phyloP scores from a whole-genome alignment of 1,140 invertebrate genomes.

The Sycobia sp. region DNA sequence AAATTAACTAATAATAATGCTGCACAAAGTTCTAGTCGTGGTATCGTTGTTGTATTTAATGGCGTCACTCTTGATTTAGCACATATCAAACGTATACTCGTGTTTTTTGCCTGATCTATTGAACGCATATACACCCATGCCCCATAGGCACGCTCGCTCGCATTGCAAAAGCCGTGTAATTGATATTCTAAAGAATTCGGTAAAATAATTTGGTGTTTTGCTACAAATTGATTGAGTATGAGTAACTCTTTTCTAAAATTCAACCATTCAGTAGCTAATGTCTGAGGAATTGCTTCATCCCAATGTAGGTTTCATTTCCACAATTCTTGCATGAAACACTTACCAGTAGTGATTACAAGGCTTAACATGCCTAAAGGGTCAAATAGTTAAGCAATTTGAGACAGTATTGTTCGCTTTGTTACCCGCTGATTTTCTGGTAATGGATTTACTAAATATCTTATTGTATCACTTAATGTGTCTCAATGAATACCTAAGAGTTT shows the following conservation, averaged over 20 bases:
- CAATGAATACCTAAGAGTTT: too few species aligned
- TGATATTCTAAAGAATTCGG: not conserved
- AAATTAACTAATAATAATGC: too few species aligned
- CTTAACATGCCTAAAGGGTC: too few species aligned
- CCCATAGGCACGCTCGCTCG: not conserved
- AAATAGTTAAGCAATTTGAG: too few species aligned
- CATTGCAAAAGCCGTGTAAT: slow-evolving; percentile 19
- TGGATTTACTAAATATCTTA: not conserved
- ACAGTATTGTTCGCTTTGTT: not conserved
- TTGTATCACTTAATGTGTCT: not conserved
- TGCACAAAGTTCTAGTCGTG: slow-evolving; percentile 6
- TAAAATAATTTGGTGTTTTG: not conserved
- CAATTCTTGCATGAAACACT: too few species aligned
- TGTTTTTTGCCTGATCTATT: too few species aligned
- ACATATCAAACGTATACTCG: not conserved
- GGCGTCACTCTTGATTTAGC: not conserved
- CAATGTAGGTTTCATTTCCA: too few species aligned
- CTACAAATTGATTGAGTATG: not conserved
- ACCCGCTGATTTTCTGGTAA: too few species aligned
- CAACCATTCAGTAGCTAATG: not conserved
- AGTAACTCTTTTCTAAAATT: not conserved
- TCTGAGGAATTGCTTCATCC: not conserved
- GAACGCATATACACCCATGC: slow-evolving; percentile 6
- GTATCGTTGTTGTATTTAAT: not conserved
- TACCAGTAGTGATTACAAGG: too few species aligned